phyloP scores from a whole-genome alignment of 2,888 invertebrate species.

The Pyralis farinalis region DNA sequence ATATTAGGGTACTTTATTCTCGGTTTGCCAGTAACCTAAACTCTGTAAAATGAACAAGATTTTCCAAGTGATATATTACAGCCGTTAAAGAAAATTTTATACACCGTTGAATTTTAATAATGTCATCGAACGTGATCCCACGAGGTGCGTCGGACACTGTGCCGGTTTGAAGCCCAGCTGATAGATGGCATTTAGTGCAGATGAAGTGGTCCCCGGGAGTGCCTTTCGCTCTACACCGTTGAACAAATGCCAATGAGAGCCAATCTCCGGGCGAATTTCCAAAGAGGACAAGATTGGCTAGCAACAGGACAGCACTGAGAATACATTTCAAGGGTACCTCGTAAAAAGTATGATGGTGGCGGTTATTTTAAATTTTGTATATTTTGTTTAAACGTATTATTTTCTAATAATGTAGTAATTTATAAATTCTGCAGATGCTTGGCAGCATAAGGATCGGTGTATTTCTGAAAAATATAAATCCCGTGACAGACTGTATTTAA shows the following conservation, averaged over 20 bases:
- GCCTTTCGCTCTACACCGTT: constrained; percentile 64
- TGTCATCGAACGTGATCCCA: constrained; percentile 47
- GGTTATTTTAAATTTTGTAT: too few species aligned
- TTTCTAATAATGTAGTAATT: too few species aligned
- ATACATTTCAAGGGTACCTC: neutral
- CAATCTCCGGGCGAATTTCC: constrained; percentile 50
- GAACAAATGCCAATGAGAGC: constrained; percentile 69
- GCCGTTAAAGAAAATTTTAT: constrained; percentile 1
- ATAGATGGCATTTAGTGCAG: constrained; percentile 71
- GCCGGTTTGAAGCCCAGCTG: constrained; percentile 56
- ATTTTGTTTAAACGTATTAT: too few species aligned
- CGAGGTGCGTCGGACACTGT: constrained; percentile 54
- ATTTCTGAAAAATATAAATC: too few species aligned
- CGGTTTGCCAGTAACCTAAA: too few species aligned
- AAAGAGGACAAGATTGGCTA: constrained; percentile 21
- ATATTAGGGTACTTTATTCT: too few species aligned
- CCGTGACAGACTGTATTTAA: too few species aligned
- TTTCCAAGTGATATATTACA: neutral
- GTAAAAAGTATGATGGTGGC: too few species aligned
- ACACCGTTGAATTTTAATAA: constrained; percentile 31
- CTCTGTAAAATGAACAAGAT: too few species aligned
- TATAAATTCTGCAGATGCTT: too few species aligned
- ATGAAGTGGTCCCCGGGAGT: constrained; percentile 70
- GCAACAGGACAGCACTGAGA: neutral
- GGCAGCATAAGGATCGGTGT: too few species aligned